Conservation (phyloP, 2,888 invertebrate species). For the Zeuzera pyrina region DNA sequence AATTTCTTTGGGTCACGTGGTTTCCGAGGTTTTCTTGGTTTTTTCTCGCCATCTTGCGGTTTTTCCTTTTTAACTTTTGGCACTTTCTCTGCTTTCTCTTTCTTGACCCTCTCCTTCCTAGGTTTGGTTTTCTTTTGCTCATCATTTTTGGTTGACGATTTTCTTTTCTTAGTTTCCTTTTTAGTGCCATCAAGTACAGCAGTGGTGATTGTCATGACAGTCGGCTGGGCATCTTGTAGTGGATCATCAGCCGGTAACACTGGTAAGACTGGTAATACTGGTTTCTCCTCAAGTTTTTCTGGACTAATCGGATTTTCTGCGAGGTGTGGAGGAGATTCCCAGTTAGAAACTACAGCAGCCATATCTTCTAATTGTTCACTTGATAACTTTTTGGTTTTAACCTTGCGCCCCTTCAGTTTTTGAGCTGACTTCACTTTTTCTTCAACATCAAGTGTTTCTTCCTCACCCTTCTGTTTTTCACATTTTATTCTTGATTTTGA, state of each 20-base stretch:
- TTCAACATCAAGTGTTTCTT: constrained; percentile 9
- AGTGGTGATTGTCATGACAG: constrained; percentile 5
- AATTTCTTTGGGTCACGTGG: constrained; percentile 42
- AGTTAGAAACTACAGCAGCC: constrained; percentile 45
- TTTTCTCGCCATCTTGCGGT: constrained; percentile 6
- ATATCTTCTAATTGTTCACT: constrained; percentile 43
- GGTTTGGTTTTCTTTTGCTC: constrained; percentile 18
- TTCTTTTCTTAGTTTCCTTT: constrained; percentile 36
- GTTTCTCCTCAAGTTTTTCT: constrained; percentile 2
- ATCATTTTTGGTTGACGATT: constrained; percentile 25
- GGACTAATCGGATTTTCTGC: constrained; percentile 1
- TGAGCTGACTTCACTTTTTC: constrained; percentile 13
- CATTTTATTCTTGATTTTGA: constrained; percentile 16
- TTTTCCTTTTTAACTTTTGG: constrained; percentile 22
- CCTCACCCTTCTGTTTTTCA: no score
- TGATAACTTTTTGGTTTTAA: constrained; percentile 47
- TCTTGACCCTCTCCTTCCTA: constrained; percentile 29
- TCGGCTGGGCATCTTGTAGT: constrained; percentile 16
- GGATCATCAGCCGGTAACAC: constrained; percentile 1
- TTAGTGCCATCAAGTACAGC: constrained; percentile 6
- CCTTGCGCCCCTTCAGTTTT: constrained; percentile 23
- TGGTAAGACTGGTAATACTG: background rate
- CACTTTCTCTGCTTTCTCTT: constrained; percentile 24
- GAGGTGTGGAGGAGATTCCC: constrained; percentile 51
- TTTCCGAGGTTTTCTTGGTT: constrained; percentile 45